These are phyloP conservation scores for Caenorhabditis sp. DNA, from an alignment of 2,888 invertebrate species.

Conservation along the genomic window DNA sequence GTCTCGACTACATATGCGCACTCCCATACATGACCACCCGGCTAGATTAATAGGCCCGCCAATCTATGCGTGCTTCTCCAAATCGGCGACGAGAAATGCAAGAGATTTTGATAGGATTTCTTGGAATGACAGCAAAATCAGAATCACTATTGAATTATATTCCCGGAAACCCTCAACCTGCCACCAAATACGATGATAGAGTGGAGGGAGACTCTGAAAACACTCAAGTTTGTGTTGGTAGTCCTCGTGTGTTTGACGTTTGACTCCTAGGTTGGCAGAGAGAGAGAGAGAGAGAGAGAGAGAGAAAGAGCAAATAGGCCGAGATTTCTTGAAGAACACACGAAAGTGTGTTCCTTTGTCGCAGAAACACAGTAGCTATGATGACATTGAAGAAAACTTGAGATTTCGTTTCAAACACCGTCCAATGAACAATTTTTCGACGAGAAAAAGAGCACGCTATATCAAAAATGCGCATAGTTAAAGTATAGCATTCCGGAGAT, in stretches of 20 bases:
- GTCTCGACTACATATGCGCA: constrained; percentile 29
- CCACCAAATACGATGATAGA: not conserved
- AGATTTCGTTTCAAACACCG: not conserved
- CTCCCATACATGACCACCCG: constrained; percentile 36
- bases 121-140: too few relatives aligned
- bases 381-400: not conserved
- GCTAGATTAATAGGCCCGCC: constrained; percentile 20
- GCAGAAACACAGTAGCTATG: constrained; percentile 23
- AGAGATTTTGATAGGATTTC: too few relatives aligned
- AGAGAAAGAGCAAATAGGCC: constrained; percentile 37
- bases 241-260: constrained; percentile 22
- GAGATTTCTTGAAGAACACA: constrained; percentile 10
- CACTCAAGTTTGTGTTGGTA: constrained; percentile 12
- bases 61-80: too few relatives aligned
- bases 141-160: too few relatives aligned
- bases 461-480: too few relatives aligned
- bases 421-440: not conserved
- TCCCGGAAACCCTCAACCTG: too few relatives aligned
- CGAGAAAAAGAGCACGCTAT: too few relatives aligned
- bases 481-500: not conserved
- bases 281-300: not conserved
- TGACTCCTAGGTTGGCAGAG: constrained; percentile 16
- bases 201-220: not conserved
- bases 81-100: too few relatives aligned
- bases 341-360: constrained; percentile 16